Base-by-base conservation (phyloP, 2,797 vertebrate genomes). In the Eulemur albifrons region DNA sequence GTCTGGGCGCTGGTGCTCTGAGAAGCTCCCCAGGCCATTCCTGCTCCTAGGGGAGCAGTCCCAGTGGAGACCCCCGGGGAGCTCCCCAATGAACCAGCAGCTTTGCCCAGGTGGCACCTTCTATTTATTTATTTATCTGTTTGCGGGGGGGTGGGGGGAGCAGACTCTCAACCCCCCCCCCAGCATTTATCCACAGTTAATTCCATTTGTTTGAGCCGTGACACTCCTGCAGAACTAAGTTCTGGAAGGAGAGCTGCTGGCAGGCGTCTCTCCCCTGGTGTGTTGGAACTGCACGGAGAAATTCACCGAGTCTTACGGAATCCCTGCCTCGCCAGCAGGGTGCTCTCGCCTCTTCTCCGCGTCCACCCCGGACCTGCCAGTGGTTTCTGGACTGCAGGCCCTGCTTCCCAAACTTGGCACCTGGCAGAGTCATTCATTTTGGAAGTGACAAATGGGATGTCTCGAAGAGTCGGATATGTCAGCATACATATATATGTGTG, bases 1-100 rank as follows among this genome's bases (percentile, higher is more conserved):
- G 57, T 72, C 75, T 27, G 48, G 73, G 43, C 4, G 4, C 2
- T 14, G 35, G n/a, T 23, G 4, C 11, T 54, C 35, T 73, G 75
- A 54, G 45, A 86, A 81, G 11, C 23, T 81, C 40, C 12, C 18
- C 18, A 54, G 12, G 10, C 72, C 65, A 45, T 43, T 52, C 73
- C 38, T 38, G 38, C 38, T 38, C 32, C 52, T 8, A 15, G 20
- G 9, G 0, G 4, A 12, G 6, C 25, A 32, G 52, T 10, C 15
- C 4, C 0, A 0, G 35, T 15, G 14, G 79, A 38, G 43, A 18
- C 0, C 23, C 30, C 38, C 2, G 21, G 8, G 7, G 0, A 69
- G 30, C 13, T 35, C 0, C 0, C 18, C 1, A 20, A 48, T 17
- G 27, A 65, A 57, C 25, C 43, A 30, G 0, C 0, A 12, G 15